Evolutionary conservation across 2,888 invertebrate species (phyloP).

Genomic region (Macrosiphum euphorbiae): DNA sequence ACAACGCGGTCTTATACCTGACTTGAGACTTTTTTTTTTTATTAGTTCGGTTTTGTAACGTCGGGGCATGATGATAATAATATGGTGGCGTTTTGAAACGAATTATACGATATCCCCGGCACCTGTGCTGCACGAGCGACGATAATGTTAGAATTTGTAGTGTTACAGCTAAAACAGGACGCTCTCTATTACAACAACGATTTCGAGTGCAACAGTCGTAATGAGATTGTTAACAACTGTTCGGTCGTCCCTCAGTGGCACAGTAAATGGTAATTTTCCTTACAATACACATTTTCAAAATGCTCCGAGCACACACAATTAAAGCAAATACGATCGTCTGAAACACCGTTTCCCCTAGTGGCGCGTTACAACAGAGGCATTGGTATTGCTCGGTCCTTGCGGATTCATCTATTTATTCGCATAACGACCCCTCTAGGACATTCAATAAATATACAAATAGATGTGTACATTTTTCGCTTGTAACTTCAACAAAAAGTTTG

Average conservation of each 20-base stretch:
- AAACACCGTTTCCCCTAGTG: background rate
- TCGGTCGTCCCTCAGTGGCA: background rate
- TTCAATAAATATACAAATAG: slow-evolving; percentile 35
- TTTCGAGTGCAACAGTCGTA: slow-evolving; percentile 28
- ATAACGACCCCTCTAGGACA: slow-evolving; percentile 46
- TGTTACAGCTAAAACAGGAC: background rate
- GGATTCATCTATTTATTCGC: slow-evolving; percentile 40
- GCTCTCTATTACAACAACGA: background rate
- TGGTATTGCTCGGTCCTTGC: slow-evolving; percentile 15
- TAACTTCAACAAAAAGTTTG: slow-evolving; percentile 18
- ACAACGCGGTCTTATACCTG: background rate
- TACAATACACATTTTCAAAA: slow-evolving; percentile 54
- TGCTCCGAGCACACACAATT: slow-evolving; percentile 51
- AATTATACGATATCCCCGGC: background rate
- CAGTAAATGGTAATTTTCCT: slow-evolving; percentile 45
- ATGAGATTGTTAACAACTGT: slow-evolving; percentile 59
- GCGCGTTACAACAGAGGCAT: slow-evolving; percentile 5
- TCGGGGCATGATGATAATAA: too few relatives aligned
- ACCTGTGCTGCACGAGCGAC: background rate
- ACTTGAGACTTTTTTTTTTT: background rate
- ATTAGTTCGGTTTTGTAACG: background rate
- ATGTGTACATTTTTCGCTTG: background rate
- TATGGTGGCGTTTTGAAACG: too few relatives aligned
- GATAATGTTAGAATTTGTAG: background rate
- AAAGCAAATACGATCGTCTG: slow-evolving; percentile 50